These are phyloP conservation scores for Parapsyche elsis DNA, from an alignment of 1,140 invertebrate species.

Conservation along the genomic window DNA sequence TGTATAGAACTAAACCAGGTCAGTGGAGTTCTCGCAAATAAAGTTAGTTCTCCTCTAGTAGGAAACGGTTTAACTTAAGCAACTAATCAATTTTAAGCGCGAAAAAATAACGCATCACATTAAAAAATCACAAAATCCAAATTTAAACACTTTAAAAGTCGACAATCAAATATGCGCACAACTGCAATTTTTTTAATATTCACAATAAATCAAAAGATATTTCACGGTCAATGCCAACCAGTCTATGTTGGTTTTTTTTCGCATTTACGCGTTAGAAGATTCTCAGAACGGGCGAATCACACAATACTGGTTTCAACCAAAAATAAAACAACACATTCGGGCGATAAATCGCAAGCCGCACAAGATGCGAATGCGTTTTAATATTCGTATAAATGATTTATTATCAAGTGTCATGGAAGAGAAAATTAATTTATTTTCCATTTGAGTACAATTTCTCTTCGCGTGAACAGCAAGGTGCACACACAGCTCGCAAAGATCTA, in stretches of 20 bases:
- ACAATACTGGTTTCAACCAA: background rate
- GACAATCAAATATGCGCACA: too few species aligned
- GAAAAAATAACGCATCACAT: background rate
- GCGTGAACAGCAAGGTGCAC: constrained; percentile 4
- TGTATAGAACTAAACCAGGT: constrained; percentile 54
- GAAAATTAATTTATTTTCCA: background rate
- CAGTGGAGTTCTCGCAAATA: constrained; percentile 50
- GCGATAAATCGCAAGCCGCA: background rate
- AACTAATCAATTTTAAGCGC: background rate
- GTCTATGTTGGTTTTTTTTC: background rate
- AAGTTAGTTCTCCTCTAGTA: constrained; percentile 14
- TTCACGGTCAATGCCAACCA: constrained; percentile 36
- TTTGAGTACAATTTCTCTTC: constrained; percentile 25
- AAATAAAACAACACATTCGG: background rate
- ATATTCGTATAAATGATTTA: too few species aligned
- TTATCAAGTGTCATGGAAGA: background rate
- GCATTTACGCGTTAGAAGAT: background rate
- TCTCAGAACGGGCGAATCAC: background rate
- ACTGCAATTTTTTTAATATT: background rate
- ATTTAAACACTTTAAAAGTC: background rate
- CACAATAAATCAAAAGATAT: constrained; percentile 4
- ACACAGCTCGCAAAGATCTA: constrained; percentile 19
- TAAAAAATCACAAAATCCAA: background rate
- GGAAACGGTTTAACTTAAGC: constrained; percentile 6
- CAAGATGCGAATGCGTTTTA: too few species aligned